These are phyloP conservation scores for Tetrax tetrax DNA, from an alignment of 2,113 vertebrate species.

Conservation along the genomic window DNA sequence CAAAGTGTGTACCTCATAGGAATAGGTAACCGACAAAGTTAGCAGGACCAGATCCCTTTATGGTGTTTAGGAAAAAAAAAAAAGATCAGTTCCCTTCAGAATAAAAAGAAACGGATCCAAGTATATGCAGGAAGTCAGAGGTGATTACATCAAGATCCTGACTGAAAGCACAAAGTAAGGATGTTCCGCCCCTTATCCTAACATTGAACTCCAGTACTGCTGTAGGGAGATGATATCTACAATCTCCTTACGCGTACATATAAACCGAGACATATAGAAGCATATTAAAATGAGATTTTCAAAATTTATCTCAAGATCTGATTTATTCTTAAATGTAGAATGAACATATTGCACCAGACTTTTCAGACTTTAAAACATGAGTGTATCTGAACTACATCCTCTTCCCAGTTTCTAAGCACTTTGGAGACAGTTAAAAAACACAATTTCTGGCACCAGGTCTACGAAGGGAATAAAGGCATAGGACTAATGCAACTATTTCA, in stretches of 20 bases:
- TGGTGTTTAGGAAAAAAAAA: not conserved
- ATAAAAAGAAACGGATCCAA: not conserved
- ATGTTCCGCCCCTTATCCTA: not conserved
- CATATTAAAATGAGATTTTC: not conserved
- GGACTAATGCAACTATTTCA: not conserved
- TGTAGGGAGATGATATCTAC: fast-evolving
- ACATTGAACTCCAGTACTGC: not conserved
- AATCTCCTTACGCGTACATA: fast-evolving
- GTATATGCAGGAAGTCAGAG: not conserved
- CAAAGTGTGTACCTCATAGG: not conserved
- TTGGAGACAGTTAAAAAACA: not conserved
- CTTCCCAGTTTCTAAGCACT: not conserved
- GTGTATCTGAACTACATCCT: not conserved
- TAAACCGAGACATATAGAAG: not conserved
- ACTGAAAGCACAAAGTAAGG: not conserved
- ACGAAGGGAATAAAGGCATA: not conserved
- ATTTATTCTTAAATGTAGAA: too few species aligned
- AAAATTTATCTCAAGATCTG: not conserved
- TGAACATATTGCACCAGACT: fast-evolving
- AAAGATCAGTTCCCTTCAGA: not conserved
- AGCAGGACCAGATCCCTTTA: not conserved
- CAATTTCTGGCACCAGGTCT: not conserved
- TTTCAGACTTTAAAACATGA: not conserved
- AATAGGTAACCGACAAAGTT: not conserved
- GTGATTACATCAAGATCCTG: not conserved